Base-by-base conservation (phyloP, 2,888 invertebrate species). In the Trichopria drosophilae region DNA sequence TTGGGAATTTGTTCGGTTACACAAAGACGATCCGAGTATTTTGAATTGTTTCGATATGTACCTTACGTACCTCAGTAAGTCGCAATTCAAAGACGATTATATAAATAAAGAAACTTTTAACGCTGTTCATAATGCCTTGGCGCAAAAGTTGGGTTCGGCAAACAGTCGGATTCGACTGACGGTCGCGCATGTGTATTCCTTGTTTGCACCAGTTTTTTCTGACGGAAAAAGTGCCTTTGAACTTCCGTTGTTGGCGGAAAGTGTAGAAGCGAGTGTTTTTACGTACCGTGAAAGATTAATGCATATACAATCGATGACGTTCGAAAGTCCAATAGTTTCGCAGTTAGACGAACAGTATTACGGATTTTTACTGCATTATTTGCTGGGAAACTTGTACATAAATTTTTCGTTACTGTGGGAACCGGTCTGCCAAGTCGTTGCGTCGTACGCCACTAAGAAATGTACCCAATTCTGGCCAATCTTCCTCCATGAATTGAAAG, bases 381-480 rank as follows among this genome's bases (percentile, higher is more conserved):
- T 95, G 64, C 79, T 95, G 23, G 93, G 95, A 2, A 81, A 85
- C 51, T 77, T 95, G 39, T 90, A 89, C 72, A 80, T 89, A 15
- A 95, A 95, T 72, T 95, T 97, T 66, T 88, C 90, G 61, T 78
- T 93, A 10, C 72, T 97, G 0, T 96, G 96, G 96, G 87, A 89
- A 55, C 92, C 94, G 1, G 80, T 89, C 0, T 79, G 82, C 12
- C 84, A 88, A 66, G 79, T 93, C 29, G 84, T 96, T 36, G 81
- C 85, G 2, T 82, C 86, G 0, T 89, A 88, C 69, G 89, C 90
- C 0, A 80, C 41, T 4, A 68, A 66, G 41, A 64, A 68, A 2
- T 75, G 66, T 1, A 76, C 81, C n/a, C 77, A 81, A 19, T 92
- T 92, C 76, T 93, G 92, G 92, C 75, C 78, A 1, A 77, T 85